phyloP scores from a whole-genome alignment of 1,140 invertebrate species.

The Hyles vespertilio region DNA sequence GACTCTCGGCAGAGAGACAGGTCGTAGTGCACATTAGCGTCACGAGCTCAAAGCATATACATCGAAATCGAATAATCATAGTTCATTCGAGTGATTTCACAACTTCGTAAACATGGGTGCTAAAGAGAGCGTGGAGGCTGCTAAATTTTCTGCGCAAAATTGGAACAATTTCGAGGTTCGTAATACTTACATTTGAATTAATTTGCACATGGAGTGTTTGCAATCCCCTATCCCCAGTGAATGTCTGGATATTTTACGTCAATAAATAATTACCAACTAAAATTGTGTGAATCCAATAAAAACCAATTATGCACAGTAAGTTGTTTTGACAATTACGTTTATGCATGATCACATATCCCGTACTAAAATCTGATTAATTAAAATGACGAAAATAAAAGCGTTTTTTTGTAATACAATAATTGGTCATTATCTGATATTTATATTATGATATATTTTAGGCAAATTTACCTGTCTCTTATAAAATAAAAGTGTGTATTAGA shows the following conservation, averaged over 20 bases:
- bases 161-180: conserved; percentile 85
- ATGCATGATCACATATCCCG: conserved; percentile 60
- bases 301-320: conserved; percentile 51
- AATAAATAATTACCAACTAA: conserved; percentile 24
- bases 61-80: conserved; percentile 65
- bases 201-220: conserved; percentile 74
- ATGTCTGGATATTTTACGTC: conserved; percentile 40
- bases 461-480: no score
- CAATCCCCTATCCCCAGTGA: conserved; percentile 61
- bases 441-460: no score
- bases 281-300: conserved; percentile 37
- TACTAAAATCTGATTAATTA: conserved; percentile 18
- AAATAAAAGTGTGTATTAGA: no score
- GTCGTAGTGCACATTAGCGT: conserved; percentile 65
- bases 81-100: conserved; percentile 68
- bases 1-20: conserved; percentile 56
- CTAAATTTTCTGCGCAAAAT: conserved; percentile 84
- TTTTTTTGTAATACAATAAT: no score
- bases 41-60: conserved; percentile 62
- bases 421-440: no score
- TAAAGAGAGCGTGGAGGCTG: conserved; percentile 84
- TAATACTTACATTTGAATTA: conserved; percentile 62
- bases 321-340: conserved; percentile 37
- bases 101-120: conserved; percentile 79
- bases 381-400: conserved; percentile 14